phyloP scores from a whole-genome alignment of 2,797 vertebrate genomes.

The Euphonia xanthogaster region DNA sequence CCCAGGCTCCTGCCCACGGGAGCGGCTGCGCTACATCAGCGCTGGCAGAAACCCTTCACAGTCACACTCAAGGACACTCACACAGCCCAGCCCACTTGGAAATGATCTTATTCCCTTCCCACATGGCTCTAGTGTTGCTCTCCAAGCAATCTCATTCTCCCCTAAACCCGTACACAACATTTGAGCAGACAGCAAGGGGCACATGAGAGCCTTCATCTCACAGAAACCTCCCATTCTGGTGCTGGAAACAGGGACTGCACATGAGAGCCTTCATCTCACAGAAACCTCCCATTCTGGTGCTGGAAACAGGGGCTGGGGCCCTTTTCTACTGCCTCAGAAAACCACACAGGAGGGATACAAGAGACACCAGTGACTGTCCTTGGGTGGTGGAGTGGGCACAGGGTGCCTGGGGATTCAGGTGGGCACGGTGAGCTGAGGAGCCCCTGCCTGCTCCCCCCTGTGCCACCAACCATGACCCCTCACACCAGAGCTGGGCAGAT shows the following conservation, averaged over 20 bases:
- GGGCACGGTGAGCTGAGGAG: background rate
- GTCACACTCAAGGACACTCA: background rate
- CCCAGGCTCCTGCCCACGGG: background rate
- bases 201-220: rapidly evolving
- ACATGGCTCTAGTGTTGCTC: rapidly evolving
- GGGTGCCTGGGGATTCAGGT: rapidly evolving
- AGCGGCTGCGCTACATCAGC: background rate
- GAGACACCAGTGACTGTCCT: background rate
- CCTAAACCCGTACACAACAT: background rate
- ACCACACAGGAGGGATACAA: background rate
- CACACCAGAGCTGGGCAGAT: background rate
- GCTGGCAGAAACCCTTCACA: background rate
- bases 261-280: rapidly evolving
- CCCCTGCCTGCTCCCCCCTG: background rate
- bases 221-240: rapidly evolving
- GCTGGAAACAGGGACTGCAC: background rate
- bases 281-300: background rate
- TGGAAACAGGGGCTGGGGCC: background rate
- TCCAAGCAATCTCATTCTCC: background rate
- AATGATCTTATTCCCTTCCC: background rate
- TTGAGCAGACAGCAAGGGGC: background rate
- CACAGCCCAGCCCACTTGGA: background rate
- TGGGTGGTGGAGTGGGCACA: background rate
- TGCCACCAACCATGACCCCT: background rate
- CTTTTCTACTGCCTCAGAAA: background rate